Conservation (phyloP, 2,888 invertebrate genomes). For the Zhuqinia jingwanae region DNA sequence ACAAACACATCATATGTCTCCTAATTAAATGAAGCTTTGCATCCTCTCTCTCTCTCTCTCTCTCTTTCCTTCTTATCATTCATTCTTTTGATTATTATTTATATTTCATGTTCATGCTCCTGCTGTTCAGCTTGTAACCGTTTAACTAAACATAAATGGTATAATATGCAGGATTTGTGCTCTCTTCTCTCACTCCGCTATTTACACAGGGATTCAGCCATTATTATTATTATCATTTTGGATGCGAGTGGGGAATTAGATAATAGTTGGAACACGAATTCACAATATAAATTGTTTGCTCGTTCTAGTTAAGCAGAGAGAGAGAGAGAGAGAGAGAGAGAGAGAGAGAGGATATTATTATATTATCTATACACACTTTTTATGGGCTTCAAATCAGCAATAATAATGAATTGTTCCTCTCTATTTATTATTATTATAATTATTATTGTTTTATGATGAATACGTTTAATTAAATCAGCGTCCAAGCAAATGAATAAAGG, state of each 20-base stretch:
- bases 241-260: background rate
- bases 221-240: background rate
- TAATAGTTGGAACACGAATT: conserved; percentile 54
- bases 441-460: too few species aligned
- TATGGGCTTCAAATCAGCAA: too few species aligned
- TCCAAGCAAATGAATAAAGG: too few species aligned
- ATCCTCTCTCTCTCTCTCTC: conserved; percentile 68
- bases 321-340: background rate
- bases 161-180: too few species aligned
- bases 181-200: conserved; percentile 30
- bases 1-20: conserved; percentile 79
- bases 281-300: conserved; percentile 68
- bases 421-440: too few species aligned
- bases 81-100: conserved; percentile 31
- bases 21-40: conserved; percentile 79
- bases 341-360: conserved; percentile 11
- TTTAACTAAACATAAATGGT: background rate
- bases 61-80: conserved; percentile 51
- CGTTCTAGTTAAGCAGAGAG: conserved; percentile 67
- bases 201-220: conserved; percentile 67
- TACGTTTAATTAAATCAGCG: too few species aligned
- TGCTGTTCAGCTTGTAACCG: too few species aligned
- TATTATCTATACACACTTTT: too few species aligned
- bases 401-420: too few species aligned
- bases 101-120: conserved; percentile 9